Evolutionary conservation across 2,113 vertebrate genomes (phyloP).

Genomic region (Corynorhinus townsendii): DNA sequence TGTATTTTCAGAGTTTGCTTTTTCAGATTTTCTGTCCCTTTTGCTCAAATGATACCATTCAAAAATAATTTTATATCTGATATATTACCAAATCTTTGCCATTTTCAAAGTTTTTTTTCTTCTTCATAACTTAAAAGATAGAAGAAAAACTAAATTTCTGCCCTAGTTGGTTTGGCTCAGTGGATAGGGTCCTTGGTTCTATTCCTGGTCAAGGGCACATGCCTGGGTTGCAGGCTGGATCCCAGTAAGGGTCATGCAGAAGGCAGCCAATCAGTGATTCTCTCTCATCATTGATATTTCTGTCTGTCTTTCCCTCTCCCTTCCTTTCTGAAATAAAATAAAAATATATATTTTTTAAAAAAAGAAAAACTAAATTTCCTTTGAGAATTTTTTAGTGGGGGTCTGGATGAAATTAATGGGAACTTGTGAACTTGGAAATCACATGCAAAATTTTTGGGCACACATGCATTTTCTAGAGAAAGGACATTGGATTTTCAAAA

Average conservation of each 20-base stretch:
- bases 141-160: background rate
- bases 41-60: background rate
- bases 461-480: background rate
- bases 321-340: too few species aligned
- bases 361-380: background rate
- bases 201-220: too few species aligned
- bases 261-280: too few species aligned
- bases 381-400: background rate
- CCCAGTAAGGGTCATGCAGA: too few species aligned
- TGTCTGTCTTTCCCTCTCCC: too few species aligned
- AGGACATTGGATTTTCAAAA: background rate
- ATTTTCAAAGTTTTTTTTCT: constrained; percentile 19
- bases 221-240: too few species aligned
- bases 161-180: too few species aligned
- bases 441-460: background rate
- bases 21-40: background rate
- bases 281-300: too few species aligned
- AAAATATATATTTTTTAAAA: too few species aligned
- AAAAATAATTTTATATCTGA: background rate
- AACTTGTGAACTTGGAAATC: background rate
- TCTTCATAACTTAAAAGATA: background rate
- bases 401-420: background rate
- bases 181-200: too few species aligned
- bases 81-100: background rate
- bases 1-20: background rate